Evolutionary conservation across 2,113 vertebrate species (phyloP).

Genomic region (Vombatus ursinus): DNA sequence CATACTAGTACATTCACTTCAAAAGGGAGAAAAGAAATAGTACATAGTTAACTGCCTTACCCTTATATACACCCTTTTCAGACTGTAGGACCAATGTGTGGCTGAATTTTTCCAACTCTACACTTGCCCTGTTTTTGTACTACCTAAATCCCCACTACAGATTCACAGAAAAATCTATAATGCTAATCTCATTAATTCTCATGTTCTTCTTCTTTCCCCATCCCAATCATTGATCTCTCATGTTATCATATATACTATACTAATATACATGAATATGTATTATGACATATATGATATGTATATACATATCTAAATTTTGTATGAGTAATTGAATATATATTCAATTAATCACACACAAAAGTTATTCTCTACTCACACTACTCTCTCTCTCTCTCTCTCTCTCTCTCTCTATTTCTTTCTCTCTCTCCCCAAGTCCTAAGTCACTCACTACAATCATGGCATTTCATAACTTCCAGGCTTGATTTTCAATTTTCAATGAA

Average conservation of each 20-base stretch:
- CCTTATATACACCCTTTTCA: background rate
- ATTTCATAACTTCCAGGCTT: no score
- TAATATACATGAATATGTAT: background rate
- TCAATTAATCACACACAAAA: no score
- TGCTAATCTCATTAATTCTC: no score
- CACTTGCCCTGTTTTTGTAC: background rate
- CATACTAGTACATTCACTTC: background rate
- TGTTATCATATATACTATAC: background rate
- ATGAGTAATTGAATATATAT: no score
- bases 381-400: no score
- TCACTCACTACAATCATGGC: no score
- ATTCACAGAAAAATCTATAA: background rate
- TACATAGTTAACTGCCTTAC: background rate
- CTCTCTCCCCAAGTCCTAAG: no score
- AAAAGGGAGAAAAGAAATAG: background rate
- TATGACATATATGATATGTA: background rate
- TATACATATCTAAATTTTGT: no score
- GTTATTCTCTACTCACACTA: background rate
- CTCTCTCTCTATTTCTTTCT: no score
- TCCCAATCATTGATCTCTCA: background rate
- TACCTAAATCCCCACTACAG: background rate
- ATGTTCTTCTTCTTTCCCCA: background rate
- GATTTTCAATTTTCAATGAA: no score
- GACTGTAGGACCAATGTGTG: background rate
- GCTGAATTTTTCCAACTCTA: background rate